phyloP scores from a whole-genome alignment of 1,140 invertebrate species.

The Dryas iulia region DNA sequence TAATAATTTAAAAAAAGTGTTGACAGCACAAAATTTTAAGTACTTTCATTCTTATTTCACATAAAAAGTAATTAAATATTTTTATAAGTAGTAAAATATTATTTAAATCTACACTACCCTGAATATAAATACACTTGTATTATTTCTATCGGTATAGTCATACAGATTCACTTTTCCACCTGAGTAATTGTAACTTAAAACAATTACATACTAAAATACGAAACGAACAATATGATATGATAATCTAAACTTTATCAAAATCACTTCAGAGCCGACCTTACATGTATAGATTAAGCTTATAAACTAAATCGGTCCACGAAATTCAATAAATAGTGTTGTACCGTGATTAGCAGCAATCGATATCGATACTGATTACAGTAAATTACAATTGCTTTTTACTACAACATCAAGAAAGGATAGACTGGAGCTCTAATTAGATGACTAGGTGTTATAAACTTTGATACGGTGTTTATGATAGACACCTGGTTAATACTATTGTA shows the following conservation, averaged over 20 bases:
- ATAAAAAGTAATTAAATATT: too few relatives aligned
- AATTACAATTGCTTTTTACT: slow-evolving; percentile 6
- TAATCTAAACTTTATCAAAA: not conserved
- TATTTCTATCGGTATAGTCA: too few relatives aligned
- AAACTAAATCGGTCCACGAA: not conserved
- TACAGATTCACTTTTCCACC: too few relatives aligned
- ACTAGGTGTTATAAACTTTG: not conserved
- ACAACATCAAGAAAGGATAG: not conserved
- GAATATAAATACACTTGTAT: too few relatives aligned
- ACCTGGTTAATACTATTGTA: not conserved
- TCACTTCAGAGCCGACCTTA: not conserved
- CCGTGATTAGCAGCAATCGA: slow-evolving; percentile 10
- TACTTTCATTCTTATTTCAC: too few relatives aligned
- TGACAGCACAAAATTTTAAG: too few relatives aligned
- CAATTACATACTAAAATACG: not conserved
- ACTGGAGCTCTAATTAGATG: slow-evolving; percentile 2
- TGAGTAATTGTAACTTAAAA: not conserved
- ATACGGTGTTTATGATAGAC: slow-evolving; percentile 5
- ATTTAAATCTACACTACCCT: too few relatives aligned
- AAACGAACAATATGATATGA: not conserved
- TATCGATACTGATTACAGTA: slow-evolving; percentile 12
- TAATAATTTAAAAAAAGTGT: too few relatives aligned
- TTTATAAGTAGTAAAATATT: too few relatives aligned
- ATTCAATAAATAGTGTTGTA: slow-evolving; percentile 15
- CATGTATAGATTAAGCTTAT: slow-evolving; percentile 4